These are phyloP conservation scores for Stegodyphus dumicola DNA, from an alignment of 1,140 invertebrate species.

Conservation along the genomic window DNA sequence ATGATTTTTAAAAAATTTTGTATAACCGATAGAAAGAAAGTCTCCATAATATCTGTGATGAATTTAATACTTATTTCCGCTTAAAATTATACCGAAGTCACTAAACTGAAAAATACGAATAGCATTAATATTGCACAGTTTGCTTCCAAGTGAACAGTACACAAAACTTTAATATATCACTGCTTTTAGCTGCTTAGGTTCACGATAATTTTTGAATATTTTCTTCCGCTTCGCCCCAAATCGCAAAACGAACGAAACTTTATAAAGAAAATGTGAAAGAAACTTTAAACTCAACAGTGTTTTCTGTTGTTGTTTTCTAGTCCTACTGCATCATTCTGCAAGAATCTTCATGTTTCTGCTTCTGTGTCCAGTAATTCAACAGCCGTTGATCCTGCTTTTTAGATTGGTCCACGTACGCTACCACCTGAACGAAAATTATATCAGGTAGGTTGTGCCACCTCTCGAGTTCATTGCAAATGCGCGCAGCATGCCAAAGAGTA, in stretches of 20 bases:
- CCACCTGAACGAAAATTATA: not conserved
- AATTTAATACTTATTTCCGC: too few species aligned
- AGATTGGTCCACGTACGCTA: conserved; percentile 24
- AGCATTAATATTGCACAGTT: too few species aligned
- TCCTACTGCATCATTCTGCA: conserved; percentile 32
- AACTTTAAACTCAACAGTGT: not conserved
- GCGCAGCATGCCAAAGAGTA: conserved; percentile 27
- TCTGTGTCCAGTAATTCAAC: not conserved
- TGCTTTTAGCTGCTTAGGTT: not conserved
- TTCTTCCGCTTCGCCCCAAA: not conserved
- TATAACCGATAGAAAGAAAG: too few species aligned
- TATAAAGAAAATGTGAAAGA: not conserved
- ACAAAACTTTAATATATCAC: too few species aligned
- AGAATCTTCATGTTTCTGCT: conserved; percentile 3
- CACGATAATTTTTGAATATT: not conserved
- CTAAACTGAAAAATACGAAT: too few species aligned
- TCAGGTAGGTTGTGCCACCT: not conserved
- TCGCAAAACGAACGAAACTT: conserved; percentile 5
- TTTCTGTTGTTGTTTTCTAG: conserved; percentile 41
- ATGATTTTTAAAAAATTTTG: too few species aligned
- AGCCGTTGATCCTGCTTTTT: conserved; percentile 33
- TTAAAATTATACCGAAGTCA: too few species aligned
- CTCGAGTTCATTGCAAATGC: too few species aligned
- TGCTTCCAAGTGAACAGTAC: too few species aligned
- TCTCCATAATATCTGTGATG: too few species aligned